These are phyloP conservation scores for Penaeus chinensis DNA, from an alignment of 1,140 invertebrate species.

Conservation along the genomic window DNA sequence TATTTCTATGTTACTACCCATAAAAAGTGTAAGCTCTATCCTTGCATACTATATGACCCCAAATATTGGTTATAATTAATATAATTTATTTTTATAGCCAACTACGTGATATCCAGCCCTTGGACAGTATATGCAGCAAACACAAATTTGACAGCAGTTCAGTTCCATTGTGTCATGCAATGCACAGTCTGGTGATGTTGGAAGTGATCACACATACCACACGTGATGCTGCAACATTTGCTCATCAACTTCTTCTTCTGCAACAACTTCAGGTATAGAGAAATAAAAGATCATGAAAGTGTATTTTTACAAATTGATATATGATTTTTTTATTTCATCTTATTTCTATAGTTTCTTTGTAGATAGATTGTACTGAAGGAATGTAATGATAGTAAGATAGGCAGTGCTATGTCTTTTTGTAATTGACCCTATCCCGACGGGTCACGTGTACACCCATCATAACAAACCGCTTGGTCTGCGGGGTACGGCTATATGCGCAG, in stretches of 20 bases:
- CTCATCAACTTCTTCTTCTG: constrained; percentile 84
- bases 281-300: neutral
- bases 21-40: too few species aligned
- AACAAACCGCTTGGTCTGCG: too few species aligned
- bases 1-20: too few species aligned
- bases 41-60: constrained; percentile 64
- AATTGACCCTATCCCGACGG: too few species aligned
- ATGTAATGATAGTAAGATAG: too few species aligned
- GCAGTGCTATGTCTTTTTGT: too few species aligned
- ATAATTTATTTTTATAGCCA: constrained; percentile 75
- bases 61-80: constrained; percentile 67
- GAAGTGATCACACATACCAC: constrained; percentile 77
- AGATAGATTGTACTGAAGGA: too few species aligned
- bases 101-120: constrained; percentile 74
- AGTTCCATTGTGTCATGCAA: constrained; percentile 79
- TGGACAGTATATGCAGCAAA: constrained; percentile 70
- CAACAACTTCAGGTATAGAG: constrained; percentile 79
- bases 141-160: constrained; percentile 63
- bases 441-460: too few species aligned
- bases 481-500: too few species aligned
- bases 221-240: constrained; percentile 79
- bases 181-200: constrained; percentile 81
- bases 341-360: too few species aligned
- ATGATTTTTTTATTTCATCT: too few species aligned
- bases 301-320: too few species aligned